Conservation (phyloP, 2,797 vertebrate species). For the Poecilia velifera region DNA sequence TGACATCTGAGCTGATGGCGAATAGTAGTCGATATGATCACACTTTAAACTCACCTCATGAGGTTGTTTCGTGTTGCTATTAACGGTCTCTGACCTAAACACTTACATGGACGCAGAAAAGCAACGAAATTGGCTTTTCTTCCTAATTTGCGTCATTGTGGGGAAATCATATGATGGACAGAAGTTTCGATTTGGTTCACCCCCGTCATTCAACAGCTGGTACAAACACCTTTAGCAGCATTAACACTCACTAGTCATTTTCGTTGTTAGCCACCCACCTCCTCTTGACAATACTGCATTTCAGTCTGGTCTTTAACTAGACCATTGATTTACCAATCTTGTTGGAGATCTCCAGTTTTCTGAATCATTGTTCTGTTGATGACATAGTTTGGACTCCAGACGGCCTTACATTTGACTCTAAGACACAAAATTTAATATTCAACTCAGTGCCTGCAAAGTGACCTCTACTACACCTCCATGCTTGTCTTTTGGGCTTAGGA, state of each 20-base stretch:
- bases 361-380: neutral
- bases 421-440: neutral
- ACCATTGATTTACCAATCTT: neutral
- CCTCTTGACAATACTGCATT: neutral
- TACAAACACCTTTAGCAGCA: neutral
- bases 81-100: neutral
- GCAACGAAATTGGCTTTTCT: neutral
- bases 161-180: neutral
- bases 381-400: neutral
- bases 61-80: neutral
- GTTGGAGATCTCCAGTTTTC: neutral
- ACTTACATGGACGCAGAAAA: neutral
- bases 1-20: neutral
- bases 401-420: neutral
- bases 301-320: neutral
- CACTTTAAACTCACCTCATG: neutral
- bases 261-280: neutral
- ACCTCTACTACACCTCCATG: neutral
- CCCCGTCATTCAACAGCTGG: neutral
- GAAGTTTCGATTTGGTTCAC: neutral
- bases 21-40: neutral
- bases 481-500: neutral
- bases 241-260: neutral
- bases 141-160: neutral
- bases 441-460: neutral